Evolutionary conservation across 2,113 vertebrate genomes (phyloP), one percentile per base, ranked within the genome.

Genomic region (Eira barbara): DNA sequence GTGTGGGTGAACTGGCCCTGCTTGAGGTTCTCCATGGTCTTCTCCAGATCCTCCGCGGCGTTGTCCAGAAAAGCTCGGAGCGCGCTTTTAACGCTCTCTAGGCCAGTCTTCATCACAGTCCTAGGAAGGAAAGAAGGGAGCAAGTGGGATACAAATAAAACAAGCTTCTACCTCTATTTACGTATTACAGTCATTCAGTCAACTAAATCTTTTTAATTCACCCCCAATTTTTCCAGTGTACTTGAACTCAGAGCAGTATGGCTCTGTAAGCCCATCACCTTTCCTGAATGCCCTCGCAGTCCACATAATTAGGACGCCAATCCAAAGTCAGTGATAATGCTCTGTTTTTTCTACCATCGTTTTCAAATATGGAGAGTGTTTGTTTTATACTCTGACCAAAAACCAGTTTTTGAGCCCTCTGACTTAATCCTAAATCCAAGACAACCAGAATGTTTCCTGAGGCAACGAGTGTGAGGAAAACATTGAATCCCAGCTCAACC

Each of bases 91-190:
- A 99, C 99, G 7, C 98, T 99, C 93, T 99, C 99, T 97, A 99
- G 98, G 39, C 99, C 99, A 2, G 99, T 99, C 97, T 99, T 99
- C 99, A 99, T 99, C 93, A 99, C 99, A 2, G 99, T 99, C 98
- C 99, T 99, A 89, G 11, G 2, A 42, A 78, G 18, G 1, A 86
- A 74, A 79, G 6, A 65, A 1, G 5, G n/a, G 23, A 85, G 11
- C 59, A 42, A 31, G 7, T 7, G 6, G 36, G 12, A 69, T 11
- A 17, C 25, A 21, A 36, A 49, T 7, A 25, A 55, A 82, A 61
- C 2, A 0, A 2, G 4, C 25, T 23, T 42, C 45, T 27, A 4
- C 1, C 7, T 23, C 17, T 4, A 65, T 20, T 4, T 39, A 20
- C 39, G n/a, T 49, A 36, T 3, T 34, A 59, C 27, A 47, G 7